Base-by-base conservation (phyloP, 2,888 invertebrate species). In the Acronicta aceris region DNA sequence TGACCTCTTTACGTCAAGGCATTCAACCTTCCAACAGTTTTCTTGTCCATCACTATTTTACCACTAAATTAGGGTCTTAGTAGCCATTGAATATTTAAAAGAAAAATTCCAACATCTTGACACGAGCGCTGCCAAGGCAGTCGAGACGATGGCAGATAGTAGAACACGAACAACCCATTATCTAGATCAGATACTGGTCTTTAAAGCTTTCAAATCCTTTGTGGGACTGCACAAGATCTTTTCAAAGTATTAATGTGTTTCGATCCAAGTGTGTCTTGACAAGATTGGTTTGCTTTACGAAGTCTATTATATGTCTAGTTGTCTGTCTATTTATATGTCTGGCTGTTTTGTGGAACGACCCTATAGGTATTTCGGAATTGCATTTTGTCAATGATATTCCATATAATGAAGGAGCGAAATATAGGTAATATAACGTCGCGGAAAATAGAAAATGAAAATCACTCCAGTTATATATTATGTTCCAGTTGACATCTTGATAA, bases 121-220 rank as follows among this genome's bases (percentile, higher is more conserved):
- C 53, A 48, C 45, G 57, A 71, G 55, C 45, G 58, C 42, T 50
- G 51, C 47, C 50, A 17, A 56, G 21, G 55, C 57, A n/a, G 38
- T n/a, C 38, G 6, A 38, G 38, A n/a, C 55, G 80, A 75, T 76
- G 55, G 60, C 13, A 73, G 77, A 78, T 75, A 76, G 62, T 36
- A 58, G 59, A 54, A 64, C 71, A 70, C 71, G 70, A 73, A 64
- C 71, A 45, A 63, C 57, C 59, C 49, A 57, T 71, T 78, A 83
- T 84, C 83, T 81, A 74, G 74, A 82, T 81, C 73, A 63, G 57
- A 50, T 54, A 48, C 62, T 47, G 41, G 48, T 55, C 62, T 71
- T 67, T 66, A 65, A 60, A 62, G 59, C 38, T 71, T 71, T 54
- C 50, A 63, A 68, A 53, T 48, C 54, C 65, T 77, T 76, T 80